phyloP scores from a whole-genome alignment of 2,888 invertebrate species.

The Melanostoma scalare region DNA sequence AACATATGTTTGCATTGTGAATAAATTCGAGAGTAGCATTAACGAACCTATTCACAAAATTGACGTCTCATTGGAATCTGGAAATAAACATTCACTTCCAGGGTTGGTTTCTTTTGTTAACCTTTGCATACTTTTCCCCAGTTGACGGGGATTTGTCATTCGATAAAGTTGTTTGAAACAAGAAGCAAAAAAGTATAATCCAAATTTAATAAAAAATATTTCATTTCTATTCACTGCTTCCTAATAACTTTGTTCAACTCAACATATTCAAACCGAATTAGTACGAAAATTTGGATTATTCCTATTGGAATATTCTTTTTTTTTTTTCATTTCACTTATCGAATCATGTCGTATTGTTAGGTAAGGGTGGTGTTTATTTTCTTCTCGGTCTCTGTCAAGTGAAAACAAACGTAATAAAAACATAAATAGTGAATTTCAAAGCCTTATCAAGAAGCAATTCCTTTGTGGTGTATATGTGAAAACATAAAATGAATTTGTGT shows the following conservation, averaged over 20 bases:
- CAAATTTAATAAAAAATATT: conserved; percentile 4
- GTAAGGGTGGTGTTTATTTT: conserved; percentile 8
- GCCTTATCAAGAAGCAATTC: neutral
- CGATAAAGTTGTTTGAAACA: neutral
- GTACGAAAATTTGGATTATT: too few species aligned
- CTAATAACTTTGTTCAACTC: too few species aligned
- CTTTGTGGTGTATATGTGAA: too few species aligned
- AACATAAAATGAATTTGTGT: too few species aligned
- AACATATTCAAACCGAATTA: too few species aligned
- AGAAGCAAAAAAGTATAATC: neutral
- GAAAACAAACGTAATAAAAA: conserved; percentile 7
- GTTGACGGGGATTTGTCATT: conserved; percentile 38
- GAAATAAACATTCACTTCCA: conserved; percentile 12
- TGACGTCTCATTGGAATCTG: neutral
- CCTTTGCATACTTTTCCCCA: neutral
- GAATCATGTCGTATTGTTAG: conserved; percentile 3
- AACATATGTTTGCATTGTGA: neutral
- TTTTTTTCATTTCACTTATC: neutral
- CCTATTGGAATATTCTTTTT: neutral
- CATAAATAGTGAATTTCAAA: too few species aligned
- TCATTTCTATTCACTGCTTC: neutral
- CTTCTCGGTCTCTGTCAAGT: neutral
- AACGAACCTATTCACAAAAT: neutral
- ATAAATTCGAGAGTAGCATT: neutral
- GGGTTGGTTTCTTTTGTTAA: too few species aligned